Percentiles rank a stretch among this genome's conserved stretches.
phyloP scores from a whole-genome alignment of 2,113 vertebrate genomes.

The Elaphurus davidianus region DNA sequence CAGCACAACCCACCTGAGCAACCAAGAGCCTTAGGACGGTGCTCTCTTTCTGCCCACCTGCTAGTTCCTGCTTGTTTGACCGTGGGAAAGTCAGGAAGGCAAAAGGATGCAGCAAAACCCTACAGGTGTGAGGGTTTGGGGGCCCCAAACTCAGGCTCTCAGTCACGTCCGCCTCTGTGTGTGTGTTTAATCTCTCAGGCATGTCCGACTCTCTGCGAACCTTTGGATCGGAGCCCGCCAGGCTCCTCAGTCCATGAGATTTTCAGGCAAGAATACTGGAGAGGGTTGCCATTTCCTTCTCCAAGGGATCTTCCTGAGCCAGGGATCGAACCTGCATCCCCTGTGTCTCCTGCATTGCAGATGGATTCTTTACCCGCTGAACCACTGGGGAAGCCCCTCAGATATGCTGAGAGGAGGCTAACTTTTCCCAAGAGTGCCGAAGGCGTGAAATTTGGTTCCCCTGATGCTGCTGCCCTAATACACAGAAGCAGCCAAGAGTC shows the following conservation, averaged over 20 bases:
- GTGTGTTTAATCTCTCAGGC: not conserved
- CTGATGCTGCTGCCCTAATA: not conserved
- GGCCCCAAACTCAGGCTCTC: slow-evolving; percentile 48
- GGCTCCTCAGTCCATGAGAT: not conserved
- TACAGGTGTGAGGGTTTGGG: not conserved
- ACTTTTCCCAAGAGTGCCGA: fast-evolving
- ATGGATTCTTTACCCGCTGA: not conserved
- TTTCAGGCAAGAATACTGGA: not conserved
- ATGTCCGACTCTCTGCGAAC: not conserved
- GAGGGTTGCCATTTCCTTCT: not conserved
- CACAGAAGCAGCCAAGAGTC: no score
- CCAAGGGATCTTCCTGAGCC: not conserved
- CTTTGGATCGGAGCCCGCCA: not conserved
- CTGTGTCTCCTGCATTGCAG: not conserved
- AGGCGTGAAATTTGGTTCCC: not conserved
- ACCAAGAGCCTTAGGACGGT: not conserved
- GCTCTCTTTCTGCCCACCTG: slow-evolving; percentile 42
- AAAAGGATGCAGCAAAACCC: not conserved
- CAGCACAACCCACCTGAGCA: not conserved
- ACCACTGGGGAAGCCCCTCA: not conserved
- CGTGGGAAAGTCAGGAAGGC: slow-evolving; percentile 39
- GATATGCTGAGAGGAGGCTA: not conserved
- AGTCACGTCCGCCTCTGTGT: fast-evolving
- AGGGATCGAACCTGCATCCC: not conserved
- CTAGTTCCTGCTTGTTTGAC: slow-evolving; percentile 62